These are phyloP conservation scores for Scaptomyza caliginosa DNA, from an alignment of 2,888 invertebrate species.

Conservation along the genomic window DNA sequence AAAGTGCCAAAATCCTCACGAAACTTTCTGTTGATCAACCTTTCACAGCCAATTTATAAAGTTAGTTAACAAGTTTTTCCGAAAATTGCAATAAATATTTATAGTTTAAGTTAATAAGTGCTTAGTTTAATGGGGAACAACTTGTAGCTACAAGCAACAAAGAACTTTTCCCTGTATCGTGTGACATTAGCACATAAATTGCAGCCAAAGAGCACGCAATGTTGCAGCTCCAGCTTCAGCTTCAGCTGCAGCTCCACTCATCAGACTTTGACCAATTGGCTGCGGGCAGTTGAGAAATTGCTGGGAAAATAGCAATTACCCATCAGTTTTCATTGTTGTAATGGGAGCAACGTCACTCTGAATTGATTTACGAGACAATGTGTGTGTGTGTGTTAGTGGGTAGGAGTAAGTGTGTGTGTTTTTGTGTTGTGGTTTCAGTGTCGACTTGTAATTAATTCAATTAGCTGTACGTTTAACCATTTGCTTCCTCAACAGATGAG, in stretches of 20 bases:
- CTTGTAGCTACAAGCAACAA: conserved; percentile 19
- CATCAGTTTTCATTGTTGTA: conserved; percentile 75
- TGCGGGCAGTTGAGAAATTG: conserved; percentile 49
- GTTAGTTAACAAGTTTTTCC: not conserved
- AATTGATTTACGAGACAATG: conserved; percentile 69
- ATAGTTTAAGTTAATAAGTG: conserved; percentile 26
- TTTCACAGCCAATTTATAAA: not conserved
- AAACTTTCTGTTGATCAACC: too few relatives aligned
- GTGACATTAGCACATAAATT: conserved; percentile 68
- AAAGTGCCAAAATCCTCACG: too few relatives aligned
- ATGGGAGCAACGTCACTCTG: conserved; percentile 57
- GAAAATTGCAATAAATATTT: conserved; percentile 37
- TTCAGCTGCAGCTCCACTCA: conserved; percentile 19
- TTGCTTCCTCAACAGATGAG: conserved; percentile 80
- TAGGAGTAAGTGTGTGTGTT: conserved; percentile 22
- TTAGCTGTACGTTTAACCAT: conserved; percentile 62
- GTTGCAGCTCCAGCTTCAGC: conserved; percentile 12
- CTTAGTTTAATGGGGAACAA: not conserved
- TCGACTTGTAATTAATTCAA: conserved; percentile 72
- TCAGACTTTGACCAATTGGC: conserved; percentile 47
- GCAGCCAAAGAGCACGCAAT: conserved; percentile 59
- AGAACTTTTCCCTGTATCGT: conserved; percentile 13
- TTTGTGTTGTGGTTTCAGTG: conserved; percentile 39
- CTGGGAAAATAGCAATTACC: conserved; percentile 76
- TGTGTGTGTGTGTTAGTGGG: conserved; percentile 24